These are phyloP conservation scores for Chelon auratus DNA, from an alignment of 2,797 vertebrate genomes.

Conservation along the genomic window DNA sequence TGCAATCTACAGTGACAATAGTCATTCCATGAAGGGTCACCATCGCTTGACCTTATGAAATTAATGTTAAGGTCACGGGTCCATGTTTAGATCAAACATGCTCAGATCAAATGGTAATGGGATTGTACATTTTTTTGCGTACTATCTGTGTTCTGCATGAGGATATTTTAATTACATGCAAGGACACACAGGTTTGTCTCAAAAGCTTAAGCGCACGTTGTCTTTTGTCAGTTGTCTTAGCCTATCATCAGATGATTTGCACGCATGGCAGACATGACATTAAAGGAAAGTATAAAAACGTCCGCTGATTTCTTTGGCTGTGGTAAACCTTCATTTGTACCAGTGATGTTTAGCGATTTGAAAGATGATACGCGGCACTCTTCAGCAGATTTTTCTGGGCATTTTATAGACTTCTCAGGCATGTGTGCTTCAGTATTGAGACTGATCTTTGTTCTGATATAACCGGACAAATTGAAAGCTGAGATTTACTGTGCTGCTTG, in stretches of 20 bases:
- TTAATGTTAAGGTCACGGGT: slow-evolving; percentile 58
- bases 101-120: slow-evolving; percentile 56
- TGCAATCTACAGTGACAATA: slow-evolving; percentile 75
- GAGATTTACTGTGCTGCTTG: neutral
- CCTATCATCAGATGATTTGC: neutral
- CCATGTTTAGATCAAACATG: slow-evolving; percentile 58
- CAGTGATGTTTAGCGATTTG: too few relatives aligned
- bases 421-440: neutral
- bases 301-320: slow-evolving; percentile 1
- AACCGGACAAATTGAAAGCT: neutral
- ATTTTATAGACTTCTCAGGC: neutral
- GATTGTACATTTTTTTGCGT: slow-evolving; percentile 39
- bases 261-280: slow-evolving; percentile 18
- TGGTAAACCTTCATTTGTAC: too few relatives aligned
- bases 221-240: neutral
- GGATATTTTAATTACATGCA: slow-evolving; percentile 40
- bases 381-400: neutral
- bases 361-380: too few relatives aligned
- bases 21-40: slow-evolving; percentile 61
- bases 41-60: slow-evolving; percentile 63
- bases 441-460: neutral
- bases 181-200: slow-evolving; percentile 39
- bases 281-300: slow-evolving; percentile 4
- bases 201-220: slow-evolving; percentile 7
- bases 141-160: slow-evolving; percentile 56